phyloP scores from a whole-genome alignment of 1,140 invertebrate genomes.

The Polyergus mexicanus region DNA sequence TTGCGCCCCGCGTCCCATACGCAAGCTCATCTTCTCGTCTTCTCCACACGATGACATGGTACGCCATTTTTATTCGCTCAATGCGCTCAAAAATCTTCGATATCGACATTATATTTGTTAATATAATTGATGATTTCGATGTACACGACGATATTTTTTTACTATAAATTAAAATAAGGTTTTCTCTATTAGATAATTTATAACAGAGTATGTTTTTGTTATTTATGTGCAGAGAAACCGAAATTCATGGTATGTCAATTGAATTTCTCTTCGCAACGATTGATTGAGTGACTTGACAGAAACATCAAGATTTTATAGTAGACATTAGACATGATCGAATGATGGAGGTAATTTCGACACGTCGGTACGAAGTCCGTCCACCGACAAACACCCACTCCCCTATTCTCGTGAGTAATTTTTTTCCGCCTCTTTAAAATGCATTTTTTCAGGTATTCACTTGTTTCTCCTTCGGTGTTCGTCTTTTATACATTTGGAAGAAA shows the following conservation, averaged over 20 bases:
- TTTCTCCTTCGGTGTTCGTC: slow-evolving; percentile 18
- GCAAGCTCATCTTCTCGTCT: neutral
- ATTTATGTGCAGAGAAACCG: neutral
- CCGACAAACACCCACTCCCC: slow-evolving; percentile 76
- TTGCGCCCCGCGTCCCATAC: slow-evolving; percentile 42
- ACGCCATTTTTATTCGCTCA: too few relatives aligned
- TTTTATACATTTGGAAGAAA: neutral
- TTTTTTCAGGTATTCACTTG: slow-evolving; percentile 27
- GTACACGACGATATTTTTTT: too few relatives aligned
- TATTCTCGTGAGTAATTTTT: slow-evolving; percentile 78
- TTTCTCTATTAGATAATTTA: neutral
- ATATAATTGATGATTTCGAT: neutral
- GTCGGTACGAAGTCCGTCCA: slow-evolving; percentile 83
- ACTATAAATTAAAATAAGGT: too few relatives aligned
- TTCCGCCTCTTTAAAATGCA: slow-evolving; percentile 14
- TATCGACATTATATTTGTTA: neutral
- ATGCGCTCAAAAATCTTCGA: neutral
- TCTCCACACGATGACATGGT: neutral
- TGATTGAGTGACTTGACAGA: neutral
- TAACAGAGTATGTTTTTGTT: neutral
- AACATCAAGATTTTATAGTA: slow-evolving; percentile 51
- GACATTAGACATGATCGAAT: slow-evolving; percentile 76
- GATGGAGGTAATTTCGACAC: slow-evolving; percentile 85
- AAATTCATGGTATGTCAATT: neutral
- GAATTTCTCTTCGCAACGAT: neutral